Percentiles rank a stretch among this genome's conserved stretches.
These are phyloP conservation scores for Callorhinus ursinus DNA, from an alignment of 2,113 vertebrate species.

Conservation along the genomic window DNA sequence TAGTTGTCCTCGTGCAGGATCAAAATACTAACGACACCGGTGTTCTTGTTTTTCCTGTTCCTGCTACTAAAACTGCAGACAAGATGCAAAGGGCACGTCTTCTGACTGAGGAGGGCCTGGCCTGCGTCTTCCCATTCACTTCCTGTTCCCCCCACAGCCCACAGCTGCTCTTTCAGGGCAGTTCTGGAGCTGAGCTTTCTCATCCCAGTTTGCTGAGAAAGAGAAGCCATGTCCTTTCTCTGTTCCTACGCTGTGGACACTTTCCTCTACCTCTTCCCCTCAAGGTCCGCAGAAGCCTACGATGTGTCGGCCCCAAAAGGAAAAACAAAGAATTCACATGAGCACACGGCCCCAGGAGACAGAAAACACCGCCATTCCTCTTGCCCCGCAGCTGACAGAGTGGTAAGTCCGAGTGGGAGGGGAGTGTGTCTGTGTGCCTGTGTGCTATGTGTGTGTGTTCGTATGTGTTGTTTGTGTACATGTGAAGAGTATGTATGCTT, in stretches of 20 bases:
- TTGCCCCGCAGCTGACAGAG: rapidly evolving
- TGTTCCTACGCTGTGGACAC: rapidly evolving
- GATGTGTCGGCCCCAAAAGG: rapidly evolving
- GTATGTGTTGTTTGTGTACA: background rate
- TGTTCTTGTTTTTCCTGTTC: background rate
- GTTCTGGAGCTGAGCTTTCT: background rate
- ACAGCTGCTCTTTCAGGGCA: rapidly evolving
- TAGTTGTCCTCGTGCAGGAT: background rate
- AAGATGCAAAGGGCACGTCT: rapidly evolving
- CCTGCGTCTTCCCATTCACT: background rate
- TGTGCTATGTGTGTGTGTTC: background rate
- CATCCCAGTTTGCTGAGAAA: background rate
- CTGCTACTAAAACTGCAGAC: too few relatives aligned
- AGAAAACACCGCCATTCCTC: rapidly evolving
- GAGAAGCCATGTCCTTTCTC: rapidly evolving
- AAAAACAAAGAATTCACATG: background rate
- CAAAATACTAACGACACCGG: background rate
- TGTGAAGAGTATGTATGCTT: background rate
- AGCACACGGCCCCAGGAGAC: rapidly evolving
- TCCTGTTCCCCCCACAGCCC: background rate
- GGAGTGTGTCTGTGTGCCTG: background rate
- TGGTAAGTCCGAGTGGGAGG: background rate
- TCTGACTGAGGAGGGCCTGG: rapidly evolving
- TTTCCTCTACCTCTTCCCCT: rapidly evolving
- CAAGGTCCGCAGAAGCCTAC: rapidly evolving